Conservation (phyloP, 2,888 invertebrate species). For the Strigamia crassipes region DNA sequence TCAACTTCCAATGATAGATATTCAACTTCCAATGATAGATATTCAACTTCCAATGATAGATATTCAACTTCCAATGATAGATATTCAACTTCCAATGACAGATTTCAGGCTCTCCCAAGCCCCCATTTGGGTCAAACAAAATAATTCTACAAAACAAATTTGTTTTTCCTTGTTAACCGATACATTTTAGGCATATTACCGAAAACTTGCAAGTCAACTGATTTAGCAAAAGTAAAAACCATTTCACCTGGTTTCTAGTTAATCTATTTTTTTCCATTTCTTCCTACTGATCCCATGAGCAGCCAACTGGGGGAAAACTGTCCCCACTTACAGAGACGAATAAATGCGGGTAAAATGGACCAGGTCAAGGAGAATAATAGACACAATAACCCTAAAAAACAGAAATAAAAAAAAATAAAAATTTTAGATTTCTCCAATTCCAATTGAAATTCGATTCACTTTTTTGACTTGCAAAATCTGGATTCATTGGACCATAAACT, state of each 20-base stretch:
- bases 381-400: neutral
- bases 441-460: neutral
- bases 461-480: neutral
- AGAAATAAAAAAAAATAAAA: neutral
- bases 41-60: too few relatives aligned
- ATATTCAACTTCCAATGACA: too few relatives aligned
- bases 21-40: too few relatives aligned
- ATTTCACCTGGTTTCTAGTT: neutral
- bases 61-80: too few relatives aligned
- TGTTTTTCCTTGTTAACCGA: too few relatives aligned
- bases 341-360: neutral
- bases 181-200: neutral
- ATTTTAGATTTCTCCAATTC: neutral
- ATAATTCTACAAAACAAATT: too few relatives aligned
- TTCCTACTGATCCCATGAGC: neutral
- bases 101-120: too few relatives aligned
- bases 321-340: neutral
- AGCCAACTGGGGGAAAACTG: neutral
- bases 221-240: neutral
- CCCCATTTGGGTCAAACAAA: too few relatives aligned
- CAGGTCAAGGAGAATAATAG: neutral
- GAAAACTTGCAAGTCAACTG: neutral
- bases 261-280: neutral
- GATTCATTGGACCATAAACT: neutral
- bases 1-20: too few relatives aligned